A percentile compares a stretch with the other conserved stretches of the same genome.
phyloP scores from a whole-genome alignment of 2,113 vertebrate genomes.

The Aptenodytes forsteri region DNA sequence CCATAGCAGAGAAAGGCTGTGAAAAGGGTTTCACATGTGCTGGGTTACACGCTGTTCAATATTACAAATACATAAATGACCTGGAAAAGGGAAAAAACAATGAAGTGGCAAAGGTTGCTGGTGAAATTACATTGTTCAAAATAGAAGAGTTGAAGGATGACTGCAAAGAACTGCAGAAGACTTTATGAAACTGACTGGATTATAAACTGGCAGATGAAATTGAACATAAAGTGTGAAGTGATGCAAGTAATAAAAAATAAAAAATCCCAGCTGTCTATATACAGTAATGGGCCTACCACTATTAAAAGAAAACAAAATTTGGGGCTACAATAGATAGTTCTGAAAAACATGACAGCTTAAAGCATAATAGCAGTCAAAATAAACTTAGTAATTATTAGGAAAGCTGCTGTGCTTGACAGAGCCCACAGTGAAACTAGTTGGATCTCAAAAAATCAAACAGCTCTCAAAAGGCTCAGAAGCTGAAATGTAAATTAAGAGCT shows the following conservation, averaged over 20 bases:
- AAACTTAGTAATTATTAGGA: background rate
- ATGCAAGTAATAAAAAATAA: background rate
- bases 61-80: background rate
- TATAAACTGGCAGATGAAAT: background rate
- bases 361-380: background rate
- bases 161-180: background rate
- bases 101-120: background rate
- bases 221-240: background rate
- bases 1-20: background rate
- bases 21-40: background rate
- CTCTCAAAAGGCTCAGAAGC: background rate
- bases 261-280: background rate
- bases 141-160: background rate
- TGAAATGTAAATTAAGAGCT: background rate
- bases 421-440: background rate
- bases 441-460: background rate
- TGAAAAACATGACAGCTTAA: rapidly evolving
- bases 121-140: background rate
- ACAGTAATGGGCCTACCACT: background rate
- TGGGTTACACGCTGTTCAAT: background rate
- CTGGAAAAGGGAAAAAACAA: background rate
- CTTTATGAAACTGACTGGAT: background rate
- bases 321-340: background rate
- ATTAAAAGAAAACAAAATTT: background rate
- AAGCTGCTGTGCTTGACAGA: background rate